Base-by-base conservation (phyloP, 2,888 invertebrate species). In the Netelia virgata region DNA sequence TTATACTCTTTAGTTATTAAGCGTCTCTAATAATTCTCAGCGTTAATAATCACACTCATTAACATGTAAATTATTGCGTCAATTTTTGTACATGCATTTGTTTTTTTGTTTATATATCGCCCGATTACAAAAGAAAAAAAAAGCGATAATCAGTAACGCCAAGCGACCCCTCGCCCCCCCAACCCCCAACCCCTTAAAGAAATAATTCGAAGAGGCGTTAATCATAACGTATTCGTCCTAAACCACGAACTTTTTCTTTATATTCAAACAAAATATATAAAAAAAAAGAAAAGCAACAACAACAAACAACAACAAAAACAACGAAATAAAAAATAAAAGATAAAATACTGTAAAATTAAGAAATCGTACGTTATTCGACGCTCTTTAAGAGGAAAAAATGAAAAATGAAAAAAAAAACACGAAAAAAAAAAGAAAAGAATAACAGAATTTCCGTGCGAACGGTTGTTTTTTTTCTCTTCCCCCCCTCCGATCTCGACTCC, bases 21-120 rank as follows among this genome's bases (percentile, higher is more conserved):
- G 18, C 18, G 55, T 55, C 55, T 55, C 5, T 55, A 47, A 47
- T 28, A 55, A 61, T 16, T 23, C 9, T 23, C 14, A 43, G 68
- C 66, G 20, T 23, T 16, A 57, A 9, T 55, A 10, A 18, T 59
- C 64, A 28, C 69, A 28, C 68, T 69, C 18, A 20, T 64, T 23
- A 41, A 73, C 28, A 66, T 66, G 57, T 59, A 79, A 79, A 72
- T 79, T 68, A 73, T 59, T 66, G 14, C 43, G 16, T 59, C 55
- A 59, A 73, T 66, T 73, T 47, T 10, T 66, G 72, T 80, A 66
- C 23, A 66, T 73, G 47, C 18, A 18, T 64, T 64, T 75, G 28
- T n/a, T 68, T 41, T 36, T 55, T 76, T 57, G 55, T 14, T 14
- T 14, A 47, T 66, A 76, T 43, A 57, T 43, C 28, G 28, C 3